A percentile compares a stretch with the other conserved stretches of the same genome.
Evolutionary conservation across 2,888 invertebrate species (phyloP).

Genomic region (Malthinus flaveolus): DNA sequence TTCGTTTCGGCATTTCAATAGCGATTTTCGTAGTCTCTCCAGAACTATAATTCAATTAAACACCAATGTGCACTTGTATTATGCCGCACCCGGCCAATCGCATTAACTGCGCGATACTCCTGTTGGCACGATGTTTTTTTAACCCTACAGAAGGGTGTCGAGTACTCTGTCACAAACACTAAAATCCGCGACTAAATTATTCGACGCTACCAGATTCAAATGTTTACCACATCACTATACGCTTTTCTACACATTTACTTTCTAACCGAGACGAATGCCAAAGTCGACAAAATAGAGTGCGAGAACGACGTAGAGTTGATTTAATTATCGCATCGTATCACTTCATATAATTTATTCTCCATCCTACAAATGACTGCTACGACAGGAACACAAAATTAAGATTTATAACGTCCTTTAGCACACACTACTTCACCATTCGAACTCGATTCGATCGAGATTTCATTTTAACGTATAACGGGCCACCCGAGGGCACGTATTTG

Average conservation of each 20-base stretch:
- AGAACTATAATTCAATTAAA: slow-evolving; percentile 33
- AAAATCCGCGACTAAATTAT: slow-evolving; percentile 7
- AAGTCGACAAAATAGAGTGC: too few species aligned
- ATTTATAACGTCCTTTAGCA: too few species aligned
- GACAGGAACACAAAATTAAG: too few species aligned
- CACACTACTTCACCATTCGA: too few species aligned
- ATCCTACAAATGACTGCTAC: too few species aligned
- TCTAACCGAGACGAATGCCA: not conserved
- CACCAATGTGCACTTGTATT: slow-evolving; percentile 33
- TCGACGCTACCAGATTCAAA: not conserved
- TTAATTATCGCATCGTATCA: too few species aligned
- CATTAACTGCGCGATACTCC: slow-evolving; percentile 23
- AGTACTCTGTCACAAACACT: slow-evolving; percentile 22
- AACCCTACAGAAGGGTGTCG: slow-evolving; percentile 15
- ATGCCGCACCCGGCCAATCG: slow-evolving; percentile 25
- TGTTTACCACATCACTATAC: not conserved
- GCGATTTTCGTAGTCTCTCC: slow-evolving; percentile 7
- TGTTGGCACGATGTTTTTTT: slow-evolving; percentile 15
- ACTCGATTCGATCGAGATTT: too few species aligned
- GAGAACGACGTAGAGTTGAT: too few species aligned
- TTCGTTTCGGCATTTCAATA: slow-evolving; percentile 24
- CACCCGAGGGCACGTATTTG: too few species aligned
- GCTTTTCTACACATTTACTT: not conserved
- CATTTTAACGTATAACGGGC: too few species aligned
- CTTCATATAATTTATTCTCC: too few species aligned